These are phyloP conservation scores for Minunthozetes semirufus DNA, from an alignment of 2,888 invertebrate species.

Conservation along the genomic window DNA sequence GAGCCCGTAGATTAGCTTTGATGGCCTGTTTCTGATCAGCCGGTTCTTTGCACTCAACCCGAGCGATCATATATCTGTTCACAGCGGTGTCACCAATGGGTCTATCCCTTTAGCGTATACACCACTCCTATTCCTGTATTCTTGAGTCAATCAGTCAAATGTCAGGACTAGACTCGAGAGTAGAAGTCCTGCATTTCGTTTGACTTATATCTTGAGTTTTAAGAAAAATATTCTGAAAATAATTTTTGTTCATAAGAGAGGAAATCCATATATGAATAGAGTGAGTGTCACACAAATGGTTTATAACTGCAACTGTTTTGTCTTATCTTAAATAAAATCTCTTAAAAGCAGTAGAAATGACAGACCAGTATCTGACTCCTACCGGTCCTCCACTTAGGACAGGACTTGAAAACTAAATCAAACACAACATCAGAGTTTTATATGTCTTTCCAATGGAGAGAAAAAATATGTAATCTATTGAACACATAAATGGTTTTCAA, in stretches of 20 bases:
- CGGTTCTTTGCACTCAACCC: not conserved
- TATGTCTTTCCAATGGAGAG: too few species aligned
- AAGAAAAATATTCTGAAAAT: too few species aligned
- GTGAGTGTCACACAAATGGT: not conserved
- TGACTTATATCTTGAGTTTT: too few species aligned
- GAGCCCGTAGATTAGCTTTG: not conserved
- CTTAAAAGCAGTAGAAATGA: not conserved
- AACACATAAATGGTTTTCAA: too few species aligned
- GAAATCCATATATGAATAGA: not conserved
- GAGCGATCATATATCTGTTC: conserved; percentile 11
- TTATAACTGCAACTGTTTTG: not conserved
- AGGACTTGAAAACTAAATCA: too few species aligned
- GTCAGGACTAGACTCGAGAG: not conserved
- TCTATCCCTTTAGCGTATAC: not conserved
- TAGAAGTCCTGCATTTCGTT: not conserved
- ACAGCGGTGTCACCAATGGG: not conserved
- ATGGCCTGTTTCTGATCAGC: not conserved
- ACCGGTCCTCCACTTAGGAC: not conserved
- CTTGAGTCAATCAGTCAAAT: not conserved
- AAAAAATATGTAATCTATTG: too few species aligned
- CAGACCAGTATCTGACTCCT: not conserved
- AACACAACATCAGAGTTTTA: too few species aligned
- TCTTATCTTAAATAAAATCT: not conserved
- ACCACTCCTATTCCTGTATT: not conserved
- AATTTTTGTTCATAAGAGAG: too few species aligned